These are phyloP conservation scores for Ambastaia sidthimunki DNA, from an alignment of 2,797 vertebrate species.

Conservation along the genomic window DNA sequence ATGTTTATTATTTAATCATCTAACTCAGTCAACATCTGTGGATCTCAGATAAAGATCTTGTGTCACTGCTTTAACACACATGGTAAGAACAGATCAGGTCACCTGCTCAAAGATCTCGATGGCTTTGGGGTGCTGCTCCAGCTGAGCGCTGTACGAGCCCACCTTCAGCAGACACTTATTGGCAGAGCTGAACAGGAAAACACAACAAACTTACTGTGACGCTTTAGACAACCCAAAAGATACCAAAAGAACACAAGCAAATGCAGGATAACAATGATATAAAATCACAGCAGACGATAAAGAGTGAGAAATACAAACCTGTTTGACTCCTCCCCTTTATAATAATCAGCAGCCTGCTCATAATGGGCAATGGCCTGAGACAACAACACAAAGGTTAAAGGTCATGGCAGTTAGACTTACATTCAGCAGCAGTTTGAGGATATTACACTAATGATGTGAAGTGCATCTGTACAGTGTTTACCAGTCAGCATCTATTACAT, in stretches of 20 bases:
- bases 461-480: background rate
- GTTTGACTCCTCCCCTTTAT: conserved; percentile 85
- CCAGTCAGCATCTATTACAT: background rate
- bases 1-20: background rate
- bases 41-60: too few relatives aligned
- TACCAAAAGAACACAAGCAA: background rate
- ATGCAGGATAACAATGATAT: background rate
- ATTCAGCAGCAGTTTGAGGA: background rate
- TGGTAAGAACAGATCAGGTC: background rate
- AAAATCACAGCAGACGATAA: background rate
- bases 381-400: conserved; percentile 23
- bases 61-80: too few relatives aligned
- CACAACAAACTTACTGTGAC: background rate
- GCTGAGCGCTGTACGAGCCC: conserved; percentile 89
- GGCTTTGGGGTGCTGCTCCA: conserved; percentile 93
- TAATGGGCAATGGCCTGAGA: conserved; percentile 83
- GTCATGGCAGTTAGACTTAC: background rate
- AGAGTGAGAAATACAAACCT: conserved; percentile 70
- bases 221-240: background rate
- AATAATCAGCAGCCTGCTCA: conserved; percentile 84
- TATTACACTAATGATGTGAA: background rate
- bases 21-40: too few relatives aligned
- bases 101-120: conserved; percentile 94
- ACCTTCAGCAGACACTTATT: conserved; percentile 96
- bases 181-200: conserved; percentile 72